Base-by-base conservation (phyloP, 2,797 vertebrate species). In the Cuniculus paca region DNA sequence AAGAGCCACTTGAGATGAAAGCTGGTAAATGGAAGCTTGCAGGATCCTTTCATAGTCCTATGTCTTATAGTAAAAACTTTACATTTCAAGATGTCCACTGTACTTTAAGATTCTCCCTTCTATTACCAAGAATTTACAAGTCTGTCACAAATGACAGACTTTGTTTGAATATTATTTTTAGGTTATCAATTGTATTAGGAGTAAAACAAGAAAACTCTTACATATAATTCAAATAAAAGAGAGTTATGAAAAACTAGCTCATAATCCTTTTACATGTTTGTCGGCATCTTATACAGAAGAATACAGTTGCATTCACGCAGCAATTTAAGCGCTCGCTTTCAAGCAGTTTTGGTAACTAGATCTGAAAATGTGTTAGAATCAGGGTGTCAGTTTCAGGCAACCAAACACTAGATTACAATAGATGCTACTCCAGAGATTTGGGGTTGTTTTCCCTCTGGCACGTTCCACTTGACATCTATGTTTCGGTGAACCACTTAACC, bases 321-420 rank as follows among this genome's bases (percentile, higher is more conserved):
- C 81, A 77, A 96, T 45, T 93, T 97, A 97, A 98, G 91, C 10
- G 7, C 54, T 96, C 94, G 75, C 89, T 96, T 98, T 90, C 93
- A 95, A 91, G 97, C 96, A 97, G 65, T 91, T 92, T 98, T 96
- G 45, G 88, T 94, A 98, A 96, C 91, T 87, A 91, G 95, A 96
- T 94, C 93, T 91, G 95, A 97, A 97, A 96, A 95, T 93, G 88
- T 52, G 75, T 97, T 97, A 95, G 90, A 98, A 98, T 68, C 72
- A 78, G 42, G n/a, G 42, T 96, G 94, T 97, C 96, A 89, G 0
- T 85, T 97, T 97, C 90, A 97, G 97, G 97, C 94, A 97, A 96
- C 63, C 48, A 61, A 88, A 92, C 90, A 95, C 96, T 91, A 88
- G 95, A 95, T 97, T 94, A 97, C 56, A 97, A 91, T 19, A 85